These are phyloP conservation scores for Rhopalosiphum maidis DNA, from an alignment of 1,140 invertebrate genomes.

Conservation along the genomic window DNA sequence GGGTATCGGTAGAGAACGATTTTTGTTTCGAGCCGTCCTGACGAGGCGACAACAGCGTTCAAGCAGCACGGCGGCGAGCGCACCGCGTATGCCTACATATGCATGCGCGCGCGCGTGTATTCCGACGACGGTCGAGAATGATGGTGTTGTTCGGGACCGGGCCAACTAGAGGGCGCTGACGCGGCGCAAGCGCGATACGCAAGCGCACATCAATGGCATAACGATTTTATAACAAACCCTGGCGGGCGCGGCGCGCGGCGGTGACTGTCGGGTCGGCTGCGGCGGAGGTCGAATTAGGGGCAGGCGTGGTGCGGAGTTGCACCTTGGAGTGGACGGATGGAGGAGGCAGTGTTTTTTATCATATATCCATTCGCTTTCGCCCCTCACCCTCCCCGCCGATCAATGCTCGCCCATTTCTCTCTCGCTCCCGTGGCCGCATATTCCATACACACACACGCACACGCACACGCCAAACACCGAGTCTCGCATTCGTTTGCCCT, in stretches of 20 bases:
- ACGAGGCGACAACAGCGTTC: background rate
- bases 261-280: background rate
- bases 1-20: background rate
- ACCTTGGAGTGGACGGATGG: background rate
- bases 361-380: conserved; percentile 30
- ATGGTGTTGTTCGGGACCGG: background rate
- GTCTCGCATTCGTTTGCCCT: conserved; percentile 9
- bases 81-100: background rate
- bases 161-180: background rate
- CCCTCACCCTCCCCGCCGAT: background rate
- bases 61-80: background rate
- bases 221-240: conserved; percentile 32
- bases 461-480: background rate
- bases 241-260: conserved; percentile 27
- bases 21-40: background rate
- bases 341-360: conserved; percentile 26
- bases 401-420: background rate
- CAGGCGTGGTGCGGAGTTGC: conserved; percentile 15
- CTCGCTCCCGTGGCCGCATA: background rate
- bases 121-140: background rate
- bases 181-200: background rate
- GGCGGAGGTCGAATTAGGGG: background rate
- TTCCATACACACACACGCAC: background rate
- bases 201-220: conserved; percentile 27
- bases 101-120: background rate